Evolutionary conservation across 2,113 vertebrate genomes (phyloP).

Genomic region (Emydocephalus ijimae): DNA sequence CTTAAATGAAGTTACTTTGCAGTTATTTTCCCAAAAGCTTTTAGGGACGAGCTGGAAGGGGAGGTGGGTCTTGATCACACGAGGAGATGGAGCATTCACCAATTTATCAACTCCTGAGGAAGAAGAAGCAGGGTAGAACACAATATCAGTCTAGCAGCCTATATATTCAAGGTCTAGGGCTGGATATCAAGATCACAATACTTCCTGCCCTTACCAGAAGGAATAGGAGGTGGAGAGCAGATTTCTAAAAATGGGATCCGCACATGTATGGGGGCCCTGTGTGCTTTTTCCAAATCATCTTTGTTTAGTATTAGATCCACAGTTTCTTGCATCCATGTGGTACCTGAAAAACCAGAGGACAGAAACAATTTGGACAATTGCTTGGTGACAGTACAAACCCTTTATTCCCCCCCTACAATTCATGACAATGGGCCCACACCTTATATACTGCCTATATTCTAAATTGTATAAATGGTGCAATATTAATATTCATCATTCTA

Average conservation of each 20-base stretch:
- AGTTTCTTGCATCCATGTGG: conserved; percentile 83
- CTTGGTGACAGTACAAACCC: neutral
- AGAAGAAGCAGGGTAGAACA: neutral
- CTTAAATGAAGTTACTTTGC: conserved; percentile 31
- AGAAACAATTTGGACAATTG: neutral
- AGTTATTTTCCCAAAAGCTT: conserved; percentile 60
- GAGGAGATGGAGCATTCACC: conserved; percentile 32
- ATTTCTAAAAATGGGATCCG: conserved; percentile 50
- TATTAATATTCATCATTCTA: neutral
- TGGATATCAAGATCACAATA: neutral
- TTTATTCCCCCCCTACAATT: neutral
- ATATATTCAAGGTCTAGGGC: neutral
- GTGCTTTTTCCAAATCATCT: conserved; percentile 49
- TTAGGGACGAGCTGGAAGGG: conserved; percentile 52
- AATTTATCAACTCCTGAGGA: neutral
- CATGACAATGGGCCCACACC: neutral
- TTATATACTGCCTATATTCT: neutral
- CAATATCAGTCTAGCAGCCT: neutral
- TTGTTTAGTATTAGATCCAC: conserved; percentile 72
- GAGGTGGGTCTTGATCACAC: conserved; percentile 63
- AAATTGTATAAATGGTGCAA: neutral
- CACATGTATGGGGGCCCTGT: neutral
- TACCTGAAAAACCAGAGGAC: conserved; percentile 61
- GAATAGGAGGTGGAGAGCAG: conserved; percentile 4
- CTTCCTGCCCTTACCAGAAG: conserved; percentile 12